A percentile compares a stretch with the other conserved stretches of the same genome.
phyloP scores from a whole-genome alignment of 2,888 invertebrate genomes.

The Eupelmus urozonus region DNA sequence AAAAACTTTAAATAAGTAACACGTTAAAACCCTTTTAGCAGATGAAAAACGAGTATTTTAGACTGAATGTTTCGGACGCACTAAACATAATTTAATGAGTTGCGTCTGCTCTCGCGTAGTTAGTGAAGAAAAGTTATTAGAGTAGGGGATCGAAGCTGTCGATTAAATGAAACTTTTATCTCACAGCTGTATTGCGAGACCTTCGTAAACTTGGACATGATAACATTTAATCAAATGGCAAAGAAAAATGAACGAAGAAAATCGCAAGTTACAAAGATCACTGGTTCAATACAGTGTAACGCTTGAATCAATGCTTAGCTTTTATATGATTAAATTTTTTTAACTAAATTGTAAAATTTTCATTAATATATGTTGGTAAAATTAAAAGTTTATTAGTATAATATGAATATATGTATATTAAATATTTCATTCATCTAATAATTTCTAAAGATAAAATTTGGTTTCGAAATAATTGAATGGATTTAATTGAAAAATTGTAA shows the following conservation, averaged over 20 bases:
- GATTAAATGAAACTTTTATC: slow-evolving; percentile 38
- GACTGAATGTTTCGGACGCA: slow-evolving; percentile 3
- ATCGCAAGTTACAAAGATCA: background rate
- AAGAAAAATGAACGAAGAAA: slow-evolving; percentile 4
- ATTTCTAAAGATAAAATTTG: too few relatives aligned
- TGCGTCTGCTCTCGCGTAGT: slow-evolving; percentile 13
- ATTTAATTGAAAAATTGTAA: too few relatives aligned
- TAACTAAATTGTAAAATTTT: too few relatives aligned
- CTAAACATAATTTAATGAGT: slow-evolving; percentile 27
- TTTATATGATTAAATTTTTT: too few relatives aligned
- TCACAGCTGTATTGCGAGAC: slow-evolving; percentile 33
- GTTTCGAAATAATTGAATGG: too few relatives aligned
- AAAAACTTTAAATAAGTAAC: background rate
- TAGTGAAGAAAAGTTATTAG: slow-evolving; percentile 27
- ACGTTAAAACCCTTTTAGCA: background rate
- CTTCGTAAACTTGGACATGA: slow-evolving; percentile 30
- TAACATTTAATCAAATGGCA: slow-evolving; percentile 31
- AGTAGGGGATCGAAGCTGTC: slow-evolving; percentile 38
- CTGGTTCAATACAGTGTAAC: too few relatives aligned
- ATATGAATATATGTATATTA: too few relatives aligned
- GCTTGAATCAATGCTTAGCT: too few relatives aligned
- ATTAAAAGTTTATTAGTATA: too few relatives aligned
- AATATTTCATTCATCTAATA: too few relatives aligned
- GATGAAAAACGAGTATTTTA: background rate
- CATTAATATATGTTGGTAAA: too few relatives aligned